Evolutionary conservation across 2,888 invertebrate species (phyloP).

Genomic region (Hyles lineata): DNA sequence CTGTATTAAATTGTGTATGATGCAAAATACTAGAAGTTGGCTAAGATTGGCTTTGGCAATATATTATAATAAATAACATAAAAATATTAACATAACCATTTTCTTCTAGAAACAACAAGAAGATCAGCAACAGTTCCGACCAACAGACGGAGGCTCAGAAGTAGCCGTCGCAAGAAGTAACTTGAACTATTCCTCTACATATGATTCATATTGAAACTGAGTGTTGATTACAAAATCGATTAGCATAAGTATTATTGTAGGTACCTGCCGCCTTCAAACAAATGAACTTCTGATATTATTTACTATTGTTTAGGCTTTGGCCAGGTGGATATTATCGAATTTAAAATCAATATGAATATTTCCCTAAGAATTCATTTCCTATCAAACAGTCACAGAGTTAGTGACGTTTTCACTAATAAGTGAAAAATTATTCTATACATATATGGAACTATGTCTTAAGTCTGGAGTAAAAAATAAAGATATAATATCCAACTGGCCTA

Average conservation of each 20-base stretch:
- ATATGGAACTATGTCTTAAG: too few species aligned
- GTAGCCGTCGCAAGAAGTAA: conserved; percentile 65
- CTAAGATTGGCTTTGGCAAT: too few species aligned
- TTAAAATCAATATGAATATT: background rate
- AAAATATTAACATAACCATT: conserved; percentile 11
- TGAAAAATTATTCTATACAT: too few species aligned
- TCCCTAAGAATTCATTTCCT: background rate
- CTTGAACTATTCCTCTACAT: conserved; percentile 11
- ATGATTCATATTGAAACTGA: conserved; percentile 22
- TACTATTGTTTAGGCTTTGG: background rate
- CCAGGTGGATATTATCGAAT: background rate
- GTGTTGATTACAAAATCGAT: conserved; percentile 25
- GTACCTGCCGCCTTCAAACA: background rate
- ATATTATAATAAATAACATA: conserved; percentile 28
- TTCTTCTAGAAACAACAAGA: conserved; percentile 59
- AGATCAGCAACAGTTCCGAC: conserved; percentile 50
- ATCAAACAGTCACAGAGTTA: background rate
- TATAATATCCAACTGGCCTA: background rate
- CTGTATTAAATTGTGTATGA: too few species aligned
- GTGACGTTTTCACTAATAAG: background rate
- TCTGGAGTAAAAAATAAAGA: background rate
- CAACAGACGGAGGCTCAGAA: conserved; percentile 65
- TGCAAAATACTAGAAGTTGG: too few species aligned
- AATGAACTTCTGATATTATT: background rate
- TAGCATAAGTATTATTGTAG: conserved; percentile 18